phyloP scores from a whole-genome alignment of 2,888 invertebrate species.

The Sipha maydis region DNA sequence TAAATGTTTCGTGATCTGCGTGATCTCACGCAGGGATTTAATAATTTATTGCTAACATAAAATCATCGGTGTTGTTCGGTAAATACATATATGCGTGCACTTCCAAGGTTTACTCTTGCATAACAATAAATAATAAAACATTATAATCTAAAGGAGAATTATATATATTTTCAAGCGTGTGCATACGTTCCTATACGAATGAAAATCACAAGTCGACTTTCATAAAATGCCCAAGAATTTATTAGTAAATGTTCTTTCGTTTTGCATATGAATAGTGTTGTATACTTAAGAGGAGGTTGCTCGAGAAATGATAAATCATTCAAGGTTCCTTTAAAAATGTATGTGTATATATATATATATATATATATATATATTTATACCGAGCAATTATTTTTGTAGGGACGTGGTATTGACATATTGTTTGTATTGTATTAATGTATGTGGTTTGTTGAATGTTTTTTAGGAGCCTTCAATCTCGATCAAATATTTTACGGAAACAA shows the following conservation, averaged over 20 bases:
- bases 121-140: slow-evolving; percentile 47
- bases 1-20: slow-evolving; percentile 31
- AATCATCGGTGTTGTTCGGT: slow-evolving; percentile 8
- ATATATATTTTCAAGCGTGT: slow-evolving; percentile 12
- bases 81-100: slow-evolving; percentile 1
- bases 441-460: slow-evolving; percentile 29
- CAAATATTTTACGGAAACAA: slow-evolving; percentile 74
- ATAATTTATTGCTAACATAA: slow-evolving; percentile 42
- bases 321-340: not conserved
- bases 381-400: not conserved
- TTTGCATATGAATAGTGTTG: slow-evolving; percentile 14
- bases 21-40: slow-evolving; percentile 44
- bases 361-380: not conserved
- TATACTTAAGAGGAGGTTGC: slow-evolving; percentile 26
- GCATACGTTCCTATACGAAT: slow-evolving; percentile 1
- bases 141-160: slow-evolving; percentile 26
- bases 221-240: slow-evolving; percentile 55
- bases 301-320: slow-evolving; percentile 1
- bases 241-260: slow-evolving; percentile 22
- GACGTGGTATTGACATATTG: not conserved
- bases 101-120: slow-evolving; percentile 38
- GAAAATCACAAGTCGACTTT: slow-evolving; percentile 42
- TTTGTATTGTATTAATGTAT: not conserved
- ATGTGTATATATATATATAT: not conserved
- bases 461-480: slow-evolving; percentile 48